A percentile compares a stretch with the other conserved stretches of the same genome.
phyloP scores from a whole-genome alignment of 2,797 vertebrate species.

The Siniperca obscura region DNA sequence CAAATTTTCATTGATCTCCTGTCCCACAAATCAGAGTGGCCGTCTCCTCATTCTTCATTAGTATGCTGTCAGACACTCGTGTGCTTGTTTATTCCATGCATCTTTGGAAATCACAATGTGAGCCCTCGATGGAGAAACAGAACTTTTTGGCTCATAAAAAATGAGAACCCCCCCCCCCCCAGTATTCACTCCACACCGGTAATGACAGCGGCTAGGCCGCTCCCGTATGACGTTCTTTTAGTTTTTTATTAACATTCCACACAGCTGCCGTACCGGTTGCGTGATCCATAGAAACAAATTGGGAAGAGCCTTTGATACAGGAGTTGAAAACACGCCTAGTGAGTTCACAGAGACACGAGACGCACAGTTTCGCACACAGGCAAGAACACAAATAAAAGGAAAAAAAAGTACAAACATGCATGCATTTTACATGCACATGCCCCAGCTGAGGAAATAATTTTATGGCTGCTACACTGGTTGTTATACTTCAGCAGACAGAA shows the following conservation, averaged over 20 bases:
- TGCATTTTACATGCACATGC: conserved; percentile 21
- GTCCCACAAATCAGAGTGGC: conserved; percentile 10
- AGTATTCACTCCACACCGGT: conserved; percentile 70
- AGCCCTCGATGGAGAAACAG: background rate
- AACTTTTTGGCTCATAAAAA: conserved; percentile 44
- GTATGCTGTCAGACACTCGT: conserved; percentile 8
- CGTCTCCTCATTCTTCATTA: conserved; percentile 32
- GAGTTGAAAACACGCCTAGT: conserved; percentile 66
- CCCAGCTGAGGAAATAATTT: conserved; percentile 2
- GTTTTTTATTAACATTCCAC: conserved; percentile 78
- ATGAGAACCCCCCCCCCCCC: conserved; percentile 4
- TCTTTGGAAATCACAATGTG: conserved; percentile 30
- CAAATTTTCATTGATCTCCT: conserved; percentile 39
- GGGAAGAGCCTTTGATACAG: conserved; percentile 81
- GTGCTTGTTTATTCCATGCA: conserved; percentile 33
- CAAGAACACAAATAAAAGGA: conserved; percentile 33
- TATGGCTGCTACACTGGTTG: conserved; percentile 9
- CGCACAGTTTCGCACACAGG: conserved; percentile 25
- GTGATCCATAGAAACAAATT: conserved; percentile 80
- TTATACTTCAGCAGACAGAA: conserved; percentile 33
- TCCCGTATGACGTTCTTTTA: conserved; percentile 46
- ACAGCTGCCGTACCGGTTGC: conserved; percentile 69
- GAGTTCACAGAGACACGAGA: conserved; percentile 60
- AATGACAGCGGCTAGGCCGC: conserved; percentile 18
- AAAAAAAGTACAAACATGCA: conserved; percentile 16